Evolutionary conservation across 2,113 vertebrate genomes (phyloP).

Genomic region (Cygnus buccinator): DNA sequence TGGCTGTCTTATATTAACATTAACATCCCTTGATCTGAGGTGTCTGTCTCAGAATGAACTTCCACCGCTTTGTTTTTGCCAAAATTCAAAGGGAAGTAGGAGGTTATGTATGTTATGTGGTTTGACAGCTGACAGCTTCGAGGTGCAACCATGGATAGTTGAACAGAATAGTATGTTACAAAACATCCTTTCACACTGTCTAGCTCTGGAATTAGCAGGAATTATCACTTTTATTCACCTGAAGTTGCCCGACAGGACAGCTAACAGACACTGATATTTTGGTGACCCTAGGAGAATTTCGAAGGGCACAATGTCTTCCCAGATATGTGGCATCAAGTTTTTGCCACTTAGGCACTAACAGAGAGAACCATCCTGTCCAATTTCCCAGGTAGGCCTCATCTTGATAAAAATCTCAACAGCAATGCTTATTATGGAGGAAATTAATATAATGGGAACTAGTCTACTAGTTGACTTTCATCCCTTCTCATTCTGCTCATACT

Average conservation of each 20-base stretch:
- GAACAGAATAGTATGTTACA: neutral
- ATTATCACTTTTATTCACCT: neutral
- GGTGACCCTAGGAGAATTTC: neutral
- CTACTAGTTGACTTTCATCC: neutral
- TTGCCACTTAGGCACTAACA: neutral
- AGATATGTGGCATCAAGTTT: neutral
- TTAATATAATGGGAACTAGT: constrained; percentile 11
- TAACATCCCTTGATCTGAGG: neutral
- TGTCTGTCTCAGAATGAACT: neutral
- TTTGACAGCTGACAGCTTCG: neutral
- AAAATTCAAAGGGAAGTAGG: neutral
- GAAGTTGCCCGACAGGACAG: neutral
- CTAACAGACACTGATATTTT: neutral
- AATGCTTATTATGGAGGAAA: constrained; percentile 7
- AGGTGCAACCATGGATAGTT: neutral
- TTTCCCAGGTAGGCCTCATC: neutral
- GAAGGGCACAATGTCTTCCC: neutral
- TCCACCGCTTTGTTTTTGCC: neutral
- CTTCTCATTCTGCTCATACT: constrained; percentile 9
- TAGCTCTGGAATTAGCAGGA: neutral
- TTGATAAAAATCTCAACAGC: constrained; percentile 23
- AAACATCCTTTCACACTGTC: neutral
- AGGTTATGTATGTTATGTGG: neutral
- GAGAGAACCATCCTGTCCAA: neutral
- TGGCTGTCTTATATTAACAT: neutral